Evolutionary conservation across 1,140 invertebrate genomes (phyloP).

Genomic region (Drosophila eugracilis): DNA sequence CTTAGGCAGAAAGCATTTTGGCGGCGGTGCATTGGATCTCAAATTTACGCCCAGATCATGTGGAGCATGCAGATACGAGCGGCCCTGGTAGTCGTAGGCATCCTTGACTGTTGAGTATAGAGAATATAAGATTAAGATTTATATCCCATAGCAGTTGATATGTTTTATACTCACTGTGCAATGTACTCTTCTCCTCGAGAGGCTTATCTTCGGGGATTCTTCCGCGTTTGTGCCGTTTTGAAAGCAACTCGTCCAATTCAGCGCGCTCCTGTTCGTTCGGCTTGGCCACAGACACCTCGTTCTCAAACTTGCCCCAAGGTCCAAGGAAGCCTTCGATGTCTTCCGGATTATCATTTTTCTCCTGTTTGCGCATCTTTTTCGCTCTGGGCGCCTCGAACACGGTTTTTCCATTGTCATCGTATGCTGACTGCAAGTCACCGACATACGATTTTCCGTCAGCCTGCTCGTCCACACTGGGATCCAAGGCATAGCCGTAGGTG

Average conservation of each 20-base stretch:
- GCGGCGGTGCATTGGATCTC: constrained; percentile 95
- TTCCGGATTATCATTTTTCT: constrained; percentile 94
- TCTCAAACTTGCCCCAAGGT: constrained; percentile 97
- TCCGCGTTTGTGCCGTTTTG: constrained; percentile 94
- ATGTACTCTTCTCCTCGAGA: constrained; percentile 96
- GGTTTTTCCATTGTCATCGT: constrained; percentile 90
- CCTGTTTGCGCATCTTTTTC: constrained; percentile 95
- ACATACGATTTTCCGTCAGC: constrained; percentile 89
- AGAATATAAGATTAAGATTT: neutral
- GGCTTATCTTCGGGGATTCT: constrained; percentile 94
- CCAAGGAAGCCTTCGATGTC: constrained; percentile 98
- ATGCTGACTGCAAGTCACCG: constrained; percentile 87
- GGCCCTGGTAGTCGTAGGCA: constrained; percentile 97
- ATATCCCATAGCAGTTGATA: neutral
- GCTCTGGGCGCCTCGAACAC: constrained; percentile 94
- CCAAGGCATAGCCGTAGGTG: constrained; percentile 97
- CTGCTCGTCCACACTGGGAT: constrained; percentile 93
- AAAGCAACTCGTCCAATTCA: constrained; percentile 96
- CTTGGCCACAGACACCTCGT: constrained; percentile 94
- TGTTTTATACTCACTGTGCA: constrained; percentile 94
- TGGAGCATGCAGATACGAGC: constrained; percentile 97
- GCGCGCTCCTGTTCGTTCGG: constrained; percentile 96
- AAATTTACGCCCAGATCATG: constrained; percentile 98
- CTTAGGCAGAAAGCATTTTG: constrained; percentile 99
- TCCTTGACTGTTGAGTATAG: constrained; percentile 92